Base-by-base conservation (phyloP, 2,113 vertebrate species). In the Apodemus speciosus region DNA sequence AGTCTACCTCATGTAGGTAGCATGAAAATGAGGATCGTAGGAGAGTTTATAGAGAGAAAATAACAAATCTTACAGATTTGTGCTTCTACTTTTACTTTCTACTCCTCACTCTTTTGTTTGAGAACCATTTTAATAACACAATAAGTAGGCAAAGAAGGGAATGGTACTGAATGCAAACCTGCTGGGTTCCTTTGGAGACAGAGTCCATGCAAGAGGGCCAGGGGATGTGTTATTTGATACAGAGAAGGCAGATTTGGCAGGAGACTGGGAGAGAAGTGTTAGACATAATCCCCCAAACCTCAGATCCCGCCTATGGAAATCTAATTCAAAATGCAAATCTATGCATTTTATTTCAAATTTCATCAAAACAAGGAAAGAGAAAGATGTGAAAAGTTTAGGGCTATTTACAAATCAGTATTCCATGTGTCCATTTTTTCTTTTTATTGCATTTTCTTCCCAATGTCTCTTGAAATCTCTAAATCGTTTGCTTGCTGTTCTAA, bases 321-420 rank as follows among this genome's bases (percentile, higher is more conserved):
- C 20, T n/a, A 89, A 73, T 43, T 71, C 32, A 91, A 38, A 73
- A 87, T 46, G 80, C 46, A 93, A 76, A 62, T 73, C 35, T 75
- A 77, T 89, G 27, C 87, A 77, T 13, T 73, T 73, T 49, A 84
- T 87, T 27, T 89, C 35, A 53, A 85, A 91, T 95, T 85, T 91
- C 9, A 20, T 38, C 56, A 51, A 89, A 20, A 3, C 20, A 75
- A 30, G n/a, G 86, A 77, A 62, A 93, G 10, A 38, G 27, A 6
- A 62, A 35, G 35, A 2, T 30, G 4, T 43, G 25, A 88, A 69
- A 68, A 53, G 6, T 95, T 56, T 43, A 76, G 43, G 64, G 58
- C 80, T 43, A 91, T 69, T 88, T 87, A 89, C 85, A 96, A 94
- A 91, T 71, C 16, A 53, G 15, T 91, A 38, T 68, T 79, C 58